Evolutionary conservation across 2,888 invertebrate species (phyloP), one percentile per base, ranked within the genome.

Genomic region (Meta bourneti): DNA sequence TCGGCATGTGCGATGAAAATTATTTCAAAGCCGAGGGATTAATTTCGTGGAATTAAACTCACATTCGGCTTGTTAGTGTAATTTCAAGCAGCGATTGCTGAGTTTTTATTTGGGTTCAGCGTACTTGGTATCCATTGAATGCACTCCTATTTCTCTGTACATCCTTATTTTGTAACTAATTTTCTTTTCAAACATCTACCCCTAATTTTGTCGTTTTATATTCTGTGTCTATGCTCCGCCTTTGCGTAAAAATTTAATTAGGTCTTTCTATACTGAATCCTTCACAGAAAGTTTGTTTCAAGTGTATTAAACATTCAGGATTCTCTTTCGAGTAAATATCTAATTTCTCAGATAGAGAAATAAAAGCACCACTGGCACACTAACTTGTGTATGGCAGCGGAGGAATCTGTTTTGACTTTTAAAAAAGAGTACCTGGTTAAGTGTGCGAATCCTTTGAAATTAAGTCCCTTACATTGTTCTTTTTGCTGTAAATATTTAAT

Each of bases 231-330:
- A 19, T 81, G 34, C n/a, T 11, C 34, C 6, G 61, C 7, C n/a
- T 19, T n/a, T 51, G 61, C 16, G 61, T 84, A 74, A 84, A 84
- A 84, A 51, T 84, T 75, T 84, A 84, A 84, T 84, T 84, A 84
- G 84, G 19, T 52, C 61, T n/a, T 54, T 9, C 19, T 34, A 7
- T 48, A 7, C 51, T 16, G 48, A 69, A 19, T 83, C 34, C 52
- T 78, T 16, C 52, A 8, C 72, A 16, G 19, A 78, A 78, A 51
- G 52, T 78, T 78, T 52, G 78, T 52, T 78, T 52, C 19, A 51
- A 52, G 71, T 48, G 48, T 54, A 75, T 84, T 75, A 84, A 84
- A 84, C 74, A 84, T 84, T 84, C 52, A 84, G 16, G 54, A 9
- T 61, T 48, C 19, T 61, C 75, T 61, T 75, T 84, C 34, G n/a